Conservation (phyloP, 2,888 invertebrate species). For the Cheilosia scutellata region DNA sequence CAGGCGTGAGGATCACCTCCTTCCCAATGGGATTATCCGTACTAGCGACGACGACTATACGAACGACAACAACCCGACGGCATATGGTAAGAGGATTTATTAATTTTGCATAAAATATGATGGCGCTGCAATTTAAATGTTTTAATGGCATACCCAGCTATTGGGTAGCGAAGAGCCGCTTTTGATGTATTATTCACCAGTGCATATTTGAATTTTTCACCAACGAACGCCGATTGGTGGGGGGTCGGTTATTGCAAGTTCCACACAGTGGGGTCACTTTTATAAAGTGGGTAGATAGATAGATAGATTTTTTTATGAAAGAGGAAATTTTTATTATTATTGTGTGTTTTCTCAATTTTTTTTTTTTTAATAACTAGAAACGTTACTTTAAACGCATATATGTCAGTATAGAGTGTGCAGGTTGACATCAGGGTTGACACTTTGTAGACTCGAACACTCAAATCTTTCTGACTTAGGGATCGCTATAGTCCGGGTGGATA, state of each 20-base stretch:
- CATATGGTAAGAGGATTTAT: slow-evolving; percentile 51
- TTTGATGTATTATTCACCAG: slow-evolving; percentile 55
- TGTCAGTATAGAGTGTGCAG: too few relatives aligned
- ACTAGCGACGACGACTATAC: slow-evolving; percentile 2
- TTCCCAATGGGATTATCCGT: slow-evolving; percentile 25
- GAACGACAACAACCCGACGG: slow-evolving; percentile 9
- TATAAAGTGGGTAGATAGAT: too few relatives aligned
- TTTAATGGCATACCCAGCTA: slow-evolving; percentile 56
- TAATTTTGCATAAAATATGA: slow-evolving; percentile 68
- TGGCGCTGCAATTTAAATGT: slow-evolving; percentile 65
- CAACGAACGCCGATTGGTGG: slow-evolving; percentile 21
- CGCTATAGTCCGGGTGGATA: too few relatives aligned
- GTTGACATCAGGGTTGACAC: too few relatives aligned
- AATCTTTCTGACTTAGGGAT: too few relatives aligned
- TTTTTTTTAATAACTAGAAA: too few relatives aligned
- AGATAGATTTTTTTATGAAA: too few relatives aligned
- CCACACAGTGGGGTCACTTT: slow-evolving; percentile 6
- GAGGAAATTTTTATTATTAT: too few relatives aligned
- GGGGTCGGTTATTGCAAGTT: slow-evolving; percentile 36
- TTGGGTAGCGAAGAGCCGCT: slow-evolving; percentile 24
- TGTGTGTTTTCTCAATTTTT: too few relatives aligned
- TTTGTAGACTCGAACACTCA: too few relatives aligned
- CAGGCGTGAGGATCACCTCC: slow-evolving; percentile 29
- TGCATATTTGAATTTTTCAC: slow-evolving; percentile 51
- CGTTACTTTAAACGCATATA: too few relatives aligned